These are phyloP conservation scores for Diabrotica balteata DNA, from an alignment of 2,888 invertebrate genomes.

Conservation along the genomic window DNA sequence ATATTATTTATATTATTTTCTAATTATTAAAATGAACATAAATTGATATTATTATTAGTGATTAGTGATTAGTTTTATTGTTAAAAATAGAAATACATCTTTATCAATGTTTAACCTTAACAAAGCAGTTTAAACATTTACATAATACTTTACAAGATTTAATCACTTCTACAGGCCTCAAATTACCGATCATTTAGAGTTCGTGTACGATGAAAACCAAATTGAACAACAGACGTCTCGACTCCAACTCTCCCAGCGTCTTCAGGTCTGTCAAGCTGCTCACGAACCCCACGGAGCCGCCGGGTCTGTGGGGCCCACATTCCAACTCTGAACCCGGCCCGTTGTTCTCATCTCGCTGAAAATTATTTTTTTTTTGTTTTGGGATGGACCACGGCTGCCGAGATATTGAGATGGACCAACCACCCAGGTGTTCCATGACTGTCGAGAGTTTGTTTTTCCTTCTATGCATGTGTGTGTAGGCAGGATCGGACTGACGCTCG, in stretches of 20 bases:
- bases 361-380: slow-evolving; percentile 16
- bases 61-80: too few species aligned
- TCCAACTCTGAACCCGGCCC: slow-evolving; percentile 45
- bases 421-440: slow-evolving; percentile 58
- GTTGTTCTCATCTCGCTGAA: slow-evolving; percentile 6
- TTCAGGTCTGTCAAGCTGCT: slow-evolving; percentile 34
- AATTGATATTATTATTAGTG: too few species aligned
- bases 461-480: slow-evolving; percentile 51
- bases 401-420: slow-evolving; percentile 51
- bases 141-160: too few species aligned
- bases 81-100: too few species aligned
- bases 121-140: too few species aligned
- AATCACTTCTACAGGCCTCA: too few species aligned
- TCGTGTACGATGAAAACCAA: too few species aligned
- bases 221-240: slow-evolving; percentile 7
- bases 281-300: slow-evolving; percentile 45
- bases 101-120: too few species aligned
- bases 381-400: slow-evolving; percentile 12
- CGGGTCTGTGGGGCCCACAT: slow-evolving; percentile 57
- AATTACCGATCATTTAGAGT: too few species aligned
- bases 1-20: too few species aligned
- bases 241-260: slow-evolving; percentile 30
- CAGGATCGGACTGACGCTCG: neutral
- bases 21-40: too few species aligned
- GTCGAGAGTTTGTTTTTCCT: slow-evolving; percentile 58